These are phyloP conservation scores for Bos javanicus DNA, from an alignment of 2,113 vertebrate species.

Conservation along the genomic window DNA sequence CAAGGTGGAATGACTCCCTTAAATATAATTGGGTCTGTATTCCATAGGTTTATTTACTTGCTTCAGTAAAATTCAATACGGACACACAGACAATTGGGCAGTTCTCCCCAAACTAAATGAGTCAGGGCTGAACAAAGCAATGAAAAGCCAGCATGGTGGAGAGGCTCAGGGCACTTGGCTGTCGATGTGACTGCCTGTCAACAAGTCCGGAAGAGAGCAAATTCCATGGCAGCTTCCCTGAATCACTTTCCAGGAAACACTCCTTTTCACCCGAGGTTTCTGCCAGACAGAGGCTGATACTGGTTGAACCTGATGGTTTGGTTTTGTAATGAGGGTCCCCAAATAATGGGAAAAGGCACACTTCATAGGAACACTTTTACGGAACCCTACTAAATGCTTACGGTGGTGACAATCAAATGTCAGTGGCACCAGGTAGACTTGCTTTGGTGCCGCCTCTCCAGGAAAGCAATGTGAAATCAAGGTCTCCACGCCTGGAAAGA, in stretches of 20 bases:
- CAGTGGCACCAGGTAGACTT: neutral
- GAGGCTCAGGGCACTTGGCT: neutral
- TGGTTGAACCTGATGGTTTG: neutral
- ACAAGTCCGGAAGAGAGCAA: neutral
- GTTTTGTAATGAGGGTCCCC: neutral
- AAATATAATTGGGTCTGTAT: neutral
- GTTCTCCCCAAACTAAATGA: constrained; percentile 24
- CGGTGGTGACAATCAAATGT: neutral
- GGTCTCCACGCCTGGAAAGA: neutral
- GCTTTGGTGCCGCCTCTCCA: neutral
- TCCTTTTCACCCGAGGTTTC: constrained; percentile 25
- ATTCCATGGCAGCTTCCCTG: neutral
- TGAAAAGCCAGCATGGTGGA: neutral
- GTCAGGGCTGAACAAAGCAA: neutral
- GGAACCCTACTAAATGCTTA: neutral
- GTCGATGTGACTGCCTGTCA: neutral
- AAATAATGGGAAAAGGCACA: neutral
- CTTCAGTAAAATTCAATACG: constrained; percentile 28
- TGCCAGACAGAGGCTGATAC: constrained; percentile 33
- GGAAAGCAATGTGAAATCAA: neutral
- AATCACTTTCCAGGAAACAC: neutral
- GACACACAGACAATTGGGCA: constrained; percentile 5
- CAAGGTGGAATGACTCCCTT: neutral
- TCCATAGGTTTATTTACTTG: neutral
- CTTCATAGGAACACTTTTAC: neutral